Base-by-base conservation (phyloP, 2,797 vertebrate species). In the Xenops minutus region DNA sequence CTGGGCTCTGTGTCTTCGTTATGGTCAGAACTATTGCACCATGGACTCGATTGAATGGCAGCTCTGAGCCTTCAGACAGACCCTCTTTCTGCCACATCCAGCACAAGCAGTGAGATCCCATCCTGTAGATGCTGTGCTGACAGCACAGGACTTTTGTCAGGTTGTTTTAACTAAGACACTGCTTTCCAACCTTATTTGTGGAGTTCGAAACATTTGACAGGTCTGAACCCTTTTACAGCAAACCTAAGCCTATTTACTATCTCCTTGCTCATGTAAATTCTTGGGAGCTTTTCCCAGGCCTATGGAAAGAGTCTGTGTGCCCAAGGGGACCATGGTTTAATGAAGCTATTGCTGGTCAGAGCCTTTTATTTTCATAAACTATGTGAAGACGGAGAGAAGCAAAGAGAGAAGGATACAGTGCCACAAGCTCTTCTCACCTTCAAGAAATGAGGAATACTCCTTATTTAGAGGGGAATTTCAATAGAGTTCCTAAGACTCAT, bases 391-490 rank as follows among this genome's bases (percentile, higher is more conserved):
- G 56, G 76, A 89, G 75, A 72, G 61, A 15, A 61, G 82, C 56
- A 83, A 76, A 85, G 52, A 52, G 41, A 62, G 80, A 39, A 85
- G 20, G 89, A 68, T 94, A 73, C 39, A 34, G 43, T 43, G 30
- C 41, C 14, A 8, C 36, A 32, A 72, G 39, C 61, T 89, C 61
- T 92, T 54, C 93, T 95, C 51, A 92, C 89, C 89, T 96, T 90
- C 79, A 82, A 75, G 77, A 95, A 94, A 54, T 49, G 18, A 55
- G 77, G 74, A 92, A 80, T 95, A 74, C 22, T 54, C 86, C 74
- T 88, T 56, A 52, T 82, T 95, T 94, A 66, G 44, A 93, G 46
- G 52, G 81, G 36, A 68, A 41, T 93, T 94, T 86, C 84, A 89
- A 9, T 30, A 80, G 76, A 69, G 52, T 74, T 93, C 77, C 77